Conservation (phyloP, 2,888 invertebrate genomes). For the Limnephilus marmoratus region DNA sequence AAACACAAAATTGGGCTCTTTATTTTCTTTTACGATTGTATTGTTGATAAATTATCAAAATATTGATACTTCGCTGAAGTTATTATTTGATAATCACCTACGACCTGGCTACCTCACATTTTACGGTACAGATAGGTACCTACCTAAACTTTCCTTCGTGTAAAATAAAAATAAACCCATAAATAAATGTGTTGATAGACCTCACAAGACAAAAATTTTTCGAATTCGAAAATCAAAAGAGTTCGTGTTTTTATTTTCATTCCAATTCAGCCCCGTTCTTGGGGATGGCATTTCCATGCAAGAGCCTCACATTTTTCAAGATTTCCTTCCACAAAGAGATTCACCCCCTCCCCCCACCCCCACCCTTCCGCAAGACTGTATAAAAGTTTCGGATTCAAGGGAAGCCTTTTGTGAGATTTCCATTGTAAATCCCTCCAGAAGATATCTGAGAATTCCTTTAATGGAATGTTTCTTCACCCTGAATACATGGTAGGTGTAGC, state of each 20-base stretch:
- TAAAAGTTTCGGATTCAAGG: slow-evolving; percentile 31
- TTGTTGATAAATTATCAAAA: no score
- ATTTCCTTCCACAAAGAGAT: slow-evolving; percentile 42
- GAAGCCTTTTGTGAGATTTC: slow-evolving; percentile 34
- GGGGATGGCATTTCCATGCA: slow-evolving; percentile 36
- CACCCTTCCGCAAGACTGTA: neutral
- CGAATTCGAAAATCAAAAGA: no score
- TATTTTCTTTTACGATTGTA: no score
- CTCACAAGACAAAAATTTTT: no score
- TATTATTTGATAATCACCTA: no score
- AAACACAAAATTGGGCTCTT: no score
- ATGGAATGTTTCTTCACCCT: slow-evolving; percentile 37
- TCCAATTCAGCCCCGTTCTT: neutral
- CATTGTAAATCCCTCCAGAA: slow-evolving; percentile 25
- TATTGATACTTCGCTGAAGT: no score
- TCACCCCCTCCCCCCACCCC: neutral
- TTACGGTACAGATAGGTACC: no score
- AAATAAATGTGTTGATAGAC: no score
- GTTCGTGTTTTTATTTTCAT: neutral
- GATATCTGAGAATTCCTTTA: slow-evolving; percentile 41
- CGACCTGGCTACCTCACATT: no score
- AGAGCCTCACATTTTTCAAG: slow-evolving; percentile 42
- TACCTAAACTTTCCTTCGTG: no score
- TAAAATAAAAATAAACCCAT: no score
- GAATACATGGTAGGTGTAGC: neutral